Percentiles rank a stretch among this genome's conserved stretches.
Evolutionary conservation across 2,888 invertebrate species (phyloP).

Genomic region (Sphaerophoria rueppellii): DNA sequence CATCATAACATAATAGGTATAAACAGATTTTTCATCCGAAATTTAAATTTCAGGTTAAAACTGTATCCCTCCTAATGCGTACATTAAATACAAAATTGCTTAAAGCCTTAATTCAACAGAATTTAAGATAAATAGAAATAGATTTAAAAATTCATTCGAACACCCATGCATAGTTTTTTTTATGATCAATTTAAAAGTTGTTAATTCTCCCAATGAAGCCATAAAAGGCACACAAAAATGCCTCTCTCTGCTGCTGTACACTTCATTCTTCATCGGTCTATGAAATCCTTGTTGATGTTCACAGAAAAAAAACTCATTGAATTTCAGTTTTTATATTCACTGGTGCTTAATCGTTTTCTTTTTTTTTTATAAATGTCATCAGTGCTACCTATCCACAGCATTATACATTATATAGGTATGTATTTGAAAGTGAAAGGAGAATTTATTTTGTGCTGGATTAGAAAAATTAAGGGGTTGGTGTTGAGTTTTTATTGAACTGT

Average conservation of each 20-base stretch:
- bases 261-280: slow-evolving; percentile 1
- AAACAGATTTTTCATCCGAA: not conserved
- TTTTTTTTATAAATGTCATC: slow-evolving; percentile 46
- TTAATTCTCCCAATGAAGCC: slow-evolving; percentile 44
- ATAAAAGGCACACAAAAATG: slow-evolving; percentile 15
- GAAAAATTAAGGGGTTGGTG: not conserved
- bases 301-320: slow-evolving; percentile 42
- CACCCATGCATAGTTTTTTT: slow-evolving; percentile 11
- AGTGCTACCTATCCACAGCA: slow-evolving; percentile 21
- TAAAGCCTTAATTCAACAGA: not conserved
- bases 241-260: slow-evolving; percentile 7
- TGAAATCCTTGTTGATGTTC: slow-evolving; percentile 45
- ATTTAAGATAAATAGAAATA: slow-evolving; percentile 15
- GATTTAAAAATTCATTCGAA: slow-evolving; percentile 3
- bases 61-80: slow-evolving; percentile 2
- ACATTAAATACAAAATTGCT: not conserved
- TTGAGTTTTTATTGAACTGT: not conserved
- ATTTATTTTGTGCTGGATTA: slow-evolving; percentile 41
- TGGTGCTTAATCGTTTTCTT: slow-evolving; percentile 49
- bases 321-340: slow-evolving; percentile 52
- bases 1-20: not conserved
- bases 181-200: slow-evolving; percentile 63
- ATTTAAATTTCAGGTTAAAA: not conserved
- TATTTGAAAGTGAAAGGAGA: slow-evolving; percentile 11
- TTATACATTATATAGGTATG: not conserved